Evolutionary conservation across 1,140 invertebrate species (phyloP).

Genomic region (Galleria mellonella): DNA sequence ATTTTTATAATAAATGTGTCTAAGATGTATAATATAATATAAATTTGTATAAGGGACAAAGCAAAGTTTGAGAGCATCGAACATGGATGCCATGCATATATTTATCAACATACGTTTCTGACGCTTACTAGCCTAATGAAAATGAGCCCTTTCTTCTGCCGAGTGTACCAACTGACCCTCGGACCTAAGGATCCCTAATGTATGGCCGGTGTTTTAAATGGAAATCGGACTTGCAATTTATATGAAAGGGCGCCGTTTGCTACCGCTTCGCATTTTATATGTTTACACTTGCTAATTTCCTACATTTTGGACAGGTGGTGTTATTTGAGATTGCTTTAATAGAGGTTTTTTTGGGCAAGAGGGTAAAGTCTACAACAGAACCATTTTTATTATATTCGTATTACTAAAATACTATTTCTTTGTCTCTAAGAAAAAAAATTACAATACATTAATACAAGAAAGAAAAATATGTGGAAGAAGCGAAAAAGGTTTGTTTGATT

Average conservation of each 20-base stretch:
- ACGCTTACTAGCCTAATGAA: conserved; percentile 64
- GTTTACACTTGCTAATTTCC: conserved; percentile 35
- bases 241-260: conserved; percentile 49
- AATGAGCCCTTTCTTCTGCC: conserved; percentile 64
- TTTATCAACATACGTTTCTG: conserved; percentile 49
- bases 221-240: conserved; percentile 60
- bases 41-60: neutral
- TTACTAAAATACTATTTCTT: no score
- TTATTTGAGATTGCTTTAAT: neutral
- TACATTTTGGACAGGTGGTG: conserved; percentile 13
- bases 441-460: no score
- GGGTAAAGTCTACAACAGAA: no score
- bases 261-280: conserved; percentile 34
- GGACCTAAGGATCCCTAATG: conserved; percentile 46
- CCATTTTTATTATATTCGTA: neutral
- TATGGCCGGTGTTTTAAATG: conserved; percentile 50
- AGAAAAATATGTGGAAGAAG: no score
- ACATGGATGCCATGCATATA: conserved; percentile 26
- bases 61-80: conserved; percentile 31
- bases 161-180: conserved; percentile 32
- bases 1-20: no score
- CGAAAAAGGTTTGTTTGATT: no score
- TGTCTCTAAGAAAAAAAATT: no score
- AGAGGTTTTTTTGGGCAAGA: no score
- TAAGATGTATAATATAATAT: no score